Base-by-base conservation (phyloP, 2,888 invertebrate genomes). In the Synanthedon vespiformis region DNA sequence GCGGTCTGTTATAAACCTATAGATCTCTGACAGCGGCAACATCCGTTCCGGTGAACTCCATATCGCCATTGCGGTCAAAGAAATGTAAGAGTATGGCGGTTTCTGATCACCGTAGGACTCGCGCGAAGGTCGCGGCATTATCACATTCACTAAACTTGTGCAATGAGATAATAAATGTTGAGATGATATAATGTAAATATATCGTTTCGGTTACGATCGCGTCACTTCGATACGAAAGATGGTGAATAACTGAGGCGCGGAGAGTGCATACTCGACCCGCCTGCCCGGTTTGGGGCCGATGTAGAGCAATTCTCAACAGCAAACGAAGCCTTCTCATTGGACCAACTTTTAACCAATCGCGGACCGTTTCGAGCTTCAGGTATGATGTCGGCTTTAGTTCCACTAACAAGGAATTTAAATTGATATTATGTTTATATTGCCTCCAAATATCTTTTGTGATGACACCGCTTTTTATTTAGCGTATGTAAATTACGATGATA, bases 21-120 rank as follows among this genome's bases (percentile, higher is more conserved):
- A 81, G 69, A 74, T 81, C 69, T 75, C 81, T 41, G 78, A 85
- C 59, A 88, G 57, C 51, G 94, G 93, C 60, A 95, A 85, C 95
- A 96, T 97, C 81, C 96, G 96, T 76, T 97, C 96, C 18, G 92
- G 90, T 27, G 94, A 95, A 68, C 93, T 93, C 92, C 96, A 96
- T 66, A 97, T 96, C 53, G 97, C 97, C 97, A 97, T 97, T 55
- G 97, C 97, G 41, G 97, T 98, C 60, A 98, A 85, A 52, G 97
- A 96, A 65, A 98, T 98, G 84, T 98, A 98, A 27, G 97, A 97
- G 77, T 97, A 98, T 10, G 98, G 97, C 54, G 98, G 98, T 80
- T 98, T 98, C 83, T 97, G 95, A 79, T 97, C 97, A 79, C 96
- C 96, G 86, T 97, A 97, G 53, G 95, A 94, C 83, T 96, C 96